phyloP scores from a whole-genome alignment of 2,888 invertebrate genomes.

The Cataglyphis albicans region DNA sequence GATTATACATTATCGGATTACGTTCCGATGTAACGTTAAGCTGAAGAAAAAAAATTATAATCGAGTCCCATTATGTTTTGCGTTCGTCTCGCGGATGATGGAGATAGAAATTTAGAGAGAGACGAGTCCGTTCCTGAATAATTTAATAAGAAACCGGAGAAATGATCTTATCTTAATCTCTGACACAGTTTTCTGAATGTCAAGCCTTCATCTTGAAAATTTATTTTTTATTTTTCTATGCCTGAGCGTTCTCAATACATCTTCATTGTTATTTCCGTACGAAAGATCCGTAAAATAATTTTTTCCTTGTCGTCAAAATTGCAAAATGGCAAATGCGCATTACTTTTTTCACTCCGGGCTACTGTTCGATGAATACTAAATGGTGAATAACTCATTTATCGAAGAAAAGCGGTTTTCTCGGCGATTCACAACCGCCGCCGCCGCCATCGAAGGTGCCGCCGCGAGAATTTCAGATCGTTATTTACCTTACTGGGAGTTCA shows the following conservation, averaged over 20 bases:
- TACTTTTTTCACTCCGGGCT: neutral
- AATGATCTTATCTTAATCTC: neutral
- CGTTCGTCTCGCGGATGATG: constrained; percentile 3
- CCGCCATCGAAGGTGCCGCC: constrained; percentile 44
- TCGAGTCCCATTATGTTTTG: neutral
- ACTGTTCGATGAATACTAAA: constrained; percentile 41
- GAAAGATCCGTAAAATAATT: neutral
- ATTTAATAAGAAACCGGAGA: neutral
- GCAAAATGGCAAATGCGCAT: neutral
- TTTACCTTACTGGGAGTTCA: constrained; percentile 67
- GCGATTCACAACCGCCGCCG: constrained; percentile 21
- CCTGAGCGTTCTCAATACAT: neutral
- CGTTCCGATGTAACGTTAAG: constrained; percentile 13
- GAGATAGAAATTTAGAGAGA: neutral
- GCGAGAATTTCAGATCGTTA: constrained; percentile 69
- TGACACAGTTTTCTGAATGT: neutral
- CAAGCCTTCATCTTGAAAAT: neutral
- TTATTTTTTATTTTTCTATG: neutral
- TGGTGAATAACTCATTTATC: constrained; percentile 48
- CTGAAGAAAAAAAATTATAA: constrained; percentile 13
- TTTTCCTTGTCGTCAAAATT: neutral
- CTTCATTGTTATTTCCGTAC: neutral
- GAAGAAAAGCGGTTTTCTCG: constrained; percentile 29
- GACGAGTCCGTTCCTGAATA: neutral
- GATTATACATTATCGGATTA: constrained; percentile 52